These are phyloP conservation scores for Thymelicus acteon DNA, from an alignment of 2,888 invertebrate species.

Conservation along the genomic window DNA sequence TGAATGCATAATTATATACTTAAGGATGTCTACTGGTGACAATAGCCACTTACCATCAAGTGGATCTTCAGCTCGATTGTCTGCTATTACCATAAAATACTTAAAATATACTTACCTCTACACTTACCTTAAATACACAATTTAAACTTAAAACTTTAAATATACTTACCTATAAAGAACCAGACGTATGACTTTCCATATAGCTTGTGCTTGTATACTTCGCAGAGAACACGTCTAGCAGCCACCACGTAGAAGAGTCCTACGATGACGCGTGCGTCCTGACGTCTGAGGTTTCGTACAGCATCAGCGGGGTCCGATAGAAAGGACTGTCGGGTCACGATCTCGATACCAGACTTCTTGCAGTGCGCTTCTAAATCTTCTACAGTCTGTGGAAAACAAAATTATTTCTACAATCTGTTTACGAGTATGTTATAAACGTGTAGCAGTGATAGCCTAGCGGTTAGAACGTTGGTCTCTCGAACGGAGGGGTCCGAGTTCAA, in stretches of 20 bases:
- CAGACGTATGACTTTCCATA: slow-evolving; percentile 99
- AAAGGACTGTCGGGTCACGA: slow-evolving; percentile 98
- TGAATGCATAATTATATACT: no score
- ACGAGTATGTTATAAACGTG: no score
- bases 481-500: no score
- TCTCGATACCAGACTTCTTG: slow-evolving; percentile 96
- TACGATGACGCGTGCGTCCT: slow-evolving; percentile 98
- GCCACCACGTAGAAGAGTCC: slow-evolving; percentile 99
- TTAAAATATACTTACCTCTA: no score
- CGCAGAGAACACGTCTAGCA: slow-evolving; percentile 97
- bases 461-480: no score
- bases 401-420: not conserved
- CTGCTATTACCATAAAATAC: no score
- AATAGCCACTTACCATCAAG: no score
- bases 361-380: slow-evolving; percentile 98
- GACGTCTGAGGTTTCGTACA: slow-evolving; percentile 95
- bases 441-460: no score
- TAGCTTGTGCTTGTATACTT: slow-evolving; percentile 96
- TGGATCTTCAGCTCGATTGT: no score
- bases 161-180: slow-evolving; percentile 96
- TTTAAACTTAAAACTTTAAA: no score
- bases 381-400: slow-evolving; percentile 89
- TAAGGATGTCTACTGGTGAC: no score
- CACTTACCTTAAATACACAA: no score
- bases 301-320: slow-evolving; percentile 98